Evolutionary conservation across 92 coral and sea anemone species (phyloP).

Genomic region (Bergia puertoricense): DNA sequence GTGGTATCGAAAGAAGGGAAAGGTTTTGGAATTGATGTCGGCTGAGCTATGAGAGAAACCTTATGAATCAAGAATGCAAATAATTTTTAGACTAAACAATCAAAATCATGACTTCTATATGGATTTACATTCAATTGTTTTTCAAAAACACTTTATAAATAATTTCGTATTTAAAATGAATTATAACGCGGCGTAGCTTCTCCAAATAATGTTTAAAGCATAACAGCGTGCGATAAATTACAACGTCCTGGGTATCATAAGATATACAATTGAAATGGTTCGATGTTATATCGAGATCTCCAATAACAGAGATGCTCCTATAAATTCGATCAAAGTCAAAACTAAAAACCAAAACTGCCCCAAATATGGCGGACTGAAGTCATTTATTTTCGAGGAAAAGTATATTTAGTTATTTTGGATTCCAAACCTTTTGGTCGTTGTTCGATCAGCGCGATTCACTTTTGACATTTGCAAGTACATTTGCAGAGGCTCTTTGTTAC

Average conservation of each 20-base stretch:
- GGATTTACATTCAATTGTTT: background rate
- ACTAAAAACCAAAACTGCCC: too few species aligned
- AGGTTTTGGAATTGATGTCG: background rate
- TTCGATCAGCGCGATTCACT: background rate
- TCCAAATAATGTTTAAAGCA: background rate
- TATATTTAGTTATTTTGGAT: background rate
- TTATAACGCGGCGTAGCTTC: too few species aligned
- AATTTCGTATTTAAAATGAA: background rate
- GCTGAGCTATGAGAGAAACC: background rate
- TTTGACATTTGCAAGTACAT: background rate
- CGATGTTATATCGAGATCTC: background rate
- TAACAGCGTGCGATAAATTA: background rate
- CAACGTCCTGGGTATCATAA: background rate
- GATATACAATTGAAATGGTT: background rate
- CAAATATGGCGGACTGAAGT: too few species aligned
- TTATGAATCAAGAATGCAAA: background rate
- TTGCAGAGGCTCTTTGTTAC: slow-evolving; percentile 13
- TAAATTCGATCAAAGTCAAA: too few species aligned
- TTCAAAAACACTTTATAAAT: background rate
- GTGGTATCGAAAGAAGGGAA: background rate
- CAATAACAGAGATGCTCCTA: background rate
- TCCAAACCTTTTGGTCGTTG: background rate
- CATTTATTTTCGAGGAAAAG: too few species aligned
- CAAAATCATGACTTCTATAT: background rate
- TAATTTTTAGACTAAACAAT: background rate